A percentile compares a stretch with the other conserved stretches of the same genome.
phyloP scores from a whole-genome alignment of 1,140 invertebrate species.

The Thrips palmi region DNA sequence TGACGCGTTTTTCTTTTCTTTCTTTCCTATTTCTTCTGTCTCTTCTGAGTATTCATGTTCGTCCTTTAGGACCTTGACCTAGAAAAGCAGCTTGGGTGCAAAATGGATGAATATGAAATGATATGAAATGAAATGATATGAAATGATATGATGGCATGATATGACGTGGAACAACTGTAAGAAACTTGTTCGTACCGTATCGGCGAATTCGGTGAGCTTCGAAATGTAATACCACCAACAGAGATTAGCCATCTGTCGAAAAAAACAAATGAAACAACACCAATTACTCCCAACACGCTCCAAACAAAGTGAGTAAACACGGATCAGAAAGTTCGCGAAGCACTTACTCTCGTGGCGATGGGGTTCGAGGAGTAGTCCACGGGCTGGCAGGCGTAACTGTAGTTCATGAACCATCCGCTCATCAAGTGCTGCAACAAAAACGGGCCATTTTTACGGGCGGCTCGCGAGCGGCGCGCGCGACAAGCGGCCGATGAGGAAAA shows the following conservation, averaged over 20 bases:
- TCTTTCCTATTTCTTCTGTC: too few species aligned
- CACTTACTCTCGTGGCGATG: constrained; percentile 59
- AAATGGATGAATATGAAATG: too few species aligned
- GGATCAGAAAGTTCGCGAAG: too few species aligned
- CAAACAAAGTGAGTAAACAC: not conserved
- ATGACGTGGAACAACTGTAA: not conserved
- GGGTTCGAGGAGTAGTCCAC: constrained; percentile 76
- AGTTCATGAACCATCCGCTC: constrained; percentile 70
- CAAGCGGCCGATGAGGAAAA: too few species aligned
- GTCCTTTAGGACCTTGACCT: too few species aligned
- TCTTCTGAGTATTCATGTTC: too few species aligned
- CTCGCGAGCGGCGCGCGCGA: too few species aligned
- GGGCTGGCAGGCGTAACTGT: constrained; percentile 82
- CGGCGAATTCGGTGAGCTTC: constrained; percentile 88
- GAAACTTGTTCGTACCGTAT: constrained; percentile 61
- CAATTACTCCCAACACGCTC: constrained; percentile 1
- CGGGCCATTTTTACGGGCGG: constrained; percentile 3
- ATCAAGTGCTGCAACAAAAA: constrained; percentile 50
- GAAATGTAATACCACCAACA: constrained; percentile 97
- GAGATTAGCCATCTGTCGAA: constrained; percentile 83
- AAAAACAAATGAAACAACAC: constrained; percentile 18
- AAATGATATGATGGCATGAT: constrained; percentile 4
- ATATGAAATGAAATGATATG: not conserved
- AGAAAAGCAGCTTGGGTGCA: too few species aligned
- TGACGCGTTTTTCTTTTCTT: too few species aligned